These are phyloP conservation scores for Nothura maculosa DNA, from an alignment of 2,797 vertebrate species.

Conservation along the genomic window DNA sequence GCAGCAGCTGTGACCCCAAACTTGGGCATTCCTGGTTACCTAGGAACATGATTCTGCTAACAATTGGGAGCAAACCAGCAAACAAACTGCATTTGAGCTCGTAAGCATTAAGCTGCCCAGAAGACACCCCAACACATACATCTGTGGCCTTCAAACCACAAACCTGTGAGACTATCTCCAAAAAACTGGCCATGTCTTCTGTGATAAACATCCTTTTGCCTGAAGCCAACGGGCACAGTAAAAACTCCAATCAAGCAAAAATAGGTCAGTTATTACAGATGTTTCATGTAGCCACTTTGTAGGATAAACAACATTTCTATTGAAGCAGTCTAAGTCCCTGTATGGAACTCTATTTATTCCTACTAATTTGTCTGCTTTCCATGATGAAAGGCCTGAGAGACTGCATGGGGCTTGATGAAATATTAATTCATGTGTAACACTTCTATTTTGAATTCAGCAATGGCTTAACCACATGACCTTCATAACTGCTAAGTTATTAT, in stretches of 20 bases:
- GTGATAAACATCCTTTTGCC: background rate
- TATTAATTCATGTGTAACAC: slow-evolving; percentile 15
- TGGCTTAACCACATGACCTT: background rate
- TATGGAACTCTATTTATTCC: slow-evolving; percentile 7
- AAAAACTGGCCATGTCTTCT: slow-evolving; percentile 6
- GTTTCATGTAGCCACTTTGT: slow-evolving; percentile 6
- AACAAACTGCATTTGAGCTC: background rate
- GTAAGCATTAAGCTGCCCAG: slow-evolving; percentile 1
- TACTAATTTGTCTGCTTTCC: background rate
- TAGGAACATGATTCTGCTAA: background rate
- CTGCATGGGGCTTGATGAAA: background rate
- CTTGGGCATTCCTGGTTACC: background rate
- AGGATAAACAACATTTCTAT: background rate
- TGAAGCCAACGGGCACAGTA: background rate
- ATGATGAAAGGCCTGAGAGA: slow-evolving; percentile 39
- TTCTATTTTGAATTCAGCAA: slow-evolving; percentile 22
- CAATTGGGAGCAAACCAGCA: background rate
- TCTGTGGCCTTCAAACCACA: background rate
- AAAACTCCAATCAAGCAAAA: background rate
- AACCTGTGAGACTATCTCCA: background rate
- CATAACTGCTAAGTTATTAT: background rate
- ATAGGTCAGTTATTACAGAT: background rate
- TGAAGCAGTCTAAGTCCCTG: background rate
- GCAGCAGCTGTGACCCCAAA: slow-evolving; percentile 1
- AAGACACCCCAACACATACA: background rate